Evolutionary conservation across 2,797 vertebrate genomes (phyloP).

Genomic region (Peromyscus eremicus): DNA sequence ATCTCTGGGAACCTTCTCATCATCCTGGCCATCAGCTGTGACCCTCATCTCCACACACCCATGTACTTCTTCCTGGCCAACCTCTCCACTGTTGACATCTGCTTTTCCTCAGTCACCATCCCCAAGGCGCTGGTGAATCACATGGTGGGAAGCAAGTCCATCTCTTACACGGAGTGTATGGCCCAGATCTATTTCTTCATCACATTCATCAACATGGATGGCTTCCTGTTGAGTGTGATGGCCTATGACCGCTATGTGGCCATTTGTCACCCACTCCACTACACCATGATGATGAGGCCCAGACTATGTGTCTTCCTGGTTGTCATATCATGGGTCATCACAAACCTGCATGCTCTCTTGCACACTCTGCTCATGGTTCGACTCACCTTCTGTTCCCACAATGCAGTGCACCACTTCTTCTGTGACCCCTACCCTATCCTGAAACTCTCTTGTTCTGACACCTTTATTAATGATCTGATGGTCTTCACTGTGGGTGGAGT

Average conservation of each 20-base stretch:
- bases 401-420: constrained; percentile 76
- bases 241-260: constrained; percentile 80
- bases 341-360: constrained; percentile 51
- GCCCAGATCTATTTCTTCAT: constrained; percentile 67
- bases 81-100: constrained; percentile 73
- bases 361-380: constrained; percentile 54
- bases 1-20: constrained; percentile 74
- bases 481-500: constrained; percentile 58
- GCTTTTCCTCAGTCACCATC: constrained; percentile 67
- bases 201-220: constrained; percentile 73
- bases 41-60: constrained; percentile 70
- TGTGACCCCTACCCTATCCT: constrained; percentile 76
- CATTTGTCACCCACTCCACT: constrained; percentile 77
- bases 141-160: background rate
- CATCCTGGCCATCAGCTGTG: constrained; percentile 67
- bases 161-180: constrained; percentile 63
- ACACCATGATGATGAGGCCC: constrained; percentile 58
- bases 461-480: constrained; percentile 67
- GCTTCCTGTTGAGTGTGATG: constrained; percentile 80
- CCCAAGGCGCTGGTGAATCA: constrained; percentile 65
- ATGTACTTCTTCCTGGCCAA: constrained; percentile 79
- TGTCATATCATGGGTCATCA: constrained; percentile 9
- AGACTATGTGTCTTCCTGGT: constrained; percentile 73
- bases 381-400: constrained; percentile 65
- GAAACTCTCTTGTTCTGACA: constrained; percentile 74